Percentiles rank a stretch among this genome's conserved stretches.
phyloP scores from a whole-genome alignment of 2,888 invertebrate species.

The Pseudanteris insignis region DNA sequence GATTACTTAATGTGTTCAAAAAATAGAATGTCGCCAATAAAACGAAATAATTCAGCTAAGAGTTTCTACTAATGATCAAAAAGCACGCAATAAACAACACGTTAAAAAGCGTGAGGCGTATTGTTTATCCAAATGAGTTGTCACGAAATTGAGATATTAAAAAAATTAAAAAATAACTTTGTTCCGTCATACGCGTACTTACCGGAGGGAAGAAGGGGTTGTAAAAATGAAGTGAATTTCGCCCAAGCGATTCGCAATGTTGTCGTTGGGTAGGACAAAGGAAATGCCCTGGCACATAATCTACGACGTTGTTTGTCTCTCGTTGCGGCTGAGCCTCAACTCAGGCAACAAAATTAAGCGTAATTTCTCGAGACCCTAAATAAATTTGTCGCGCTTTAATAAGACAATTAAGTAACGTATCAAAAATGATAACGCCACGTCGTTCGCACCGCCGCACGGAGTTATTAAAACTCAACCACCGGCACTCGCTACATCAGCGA shows the following conservation, averaged over 20 bases:
- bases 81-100: too few species aligned
- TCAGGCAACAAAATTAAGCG: constrained; percentile 32
- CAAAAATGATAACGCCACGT: constrained; percentile 11
- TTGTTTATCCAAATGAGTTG: too few species aligned
- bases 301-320: constrained; percentile 38
- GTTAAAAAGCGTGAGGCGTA: too few species aligned
- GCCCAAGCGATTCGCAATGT: constrained; percentile 37
- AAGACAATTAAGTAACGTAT: constrained; percentile 19
- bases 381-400: constrained; percentile 33
- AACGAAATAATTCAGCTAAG: too few species aligned
- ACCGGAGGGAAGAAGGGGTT: too few species aligned
- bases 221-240: constrained; percentile 18
- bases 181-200: constrained; percentile 24
- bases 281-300: constrained; percentile 36
- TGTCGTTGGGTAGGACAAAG: constrained; percentile 31
- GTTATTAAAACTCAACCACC: too few species aligned
- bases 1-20: too few species aligned
- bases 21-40: too few species aligned
- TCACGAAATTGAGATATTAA: too few species aligned
- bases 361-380: constrained; percentile 30
- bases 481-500: too few species aligned
- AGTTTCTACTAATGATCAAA: too few species aligned
- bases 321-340: constrained; percentile 28
- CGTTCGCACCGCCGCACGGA: background rate
- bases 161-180: too few species aligned